Evolutionary conservation across 2,797 vertebrate genomes (phyloP), one percentile per base, ranked within the genome.

Genomic region (Cheracebus regulus): DNA sequence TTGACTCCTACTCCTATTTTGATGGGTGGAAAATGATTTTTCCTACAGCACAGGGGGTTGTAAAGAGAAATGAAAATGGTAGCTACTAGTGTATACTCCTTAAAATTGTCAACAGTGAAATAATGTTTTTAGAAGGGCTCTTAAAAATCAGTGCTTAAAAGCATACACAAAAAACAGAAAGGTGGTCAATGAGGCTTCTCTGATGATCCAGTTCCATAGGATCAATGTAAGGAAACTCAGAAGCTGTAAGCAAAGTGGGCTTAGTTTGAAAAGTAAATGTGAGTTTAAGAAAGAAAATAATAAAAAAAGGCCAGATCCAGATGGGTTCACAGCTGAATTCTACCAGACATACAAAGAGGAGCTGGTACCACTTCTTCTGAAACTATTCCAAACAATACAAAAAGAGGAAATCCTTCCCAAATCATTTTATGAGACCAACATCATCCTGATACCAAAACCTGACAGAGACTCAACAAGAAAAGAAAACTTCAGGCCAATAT

Each of bases 61-160:
- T 96, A 96, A 97, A 95, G 58, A 50, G 11, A 95, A 97, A 94
- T 88, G 81, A 84, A 96, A 95, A n/a, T 64, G 17, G 33, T 91
- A 30, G 57, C 24, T 83, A 89, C 52, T 84, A 48, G 5, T 52
- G 30, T 55, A 88, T n/a, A 97, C 39, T 70, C 46, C 75, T 95
- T 96, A 95, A 93, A 97, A 92, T 95, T 95, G 86, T 94, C 86
- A 61, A 41, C 46, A 89, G 12, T 96, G 89, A 97, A 91, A 97
- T 90, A 93, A 52, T 86, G 24, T 95, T 92, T 96, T 81, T 52
- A 83, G 88, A 95, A 91, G 39, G 44, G 2, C 50, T 87, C 15
- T 96, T 82, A 92, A 78, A n/a, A 90, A 61, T 86, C 41, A 76
- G 81, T 14, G 41, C 89, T 89, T 82, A 80, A 86, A 95, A 93